Evolutionary conservation across 2,797 vertebrate genomes (phyloP).

Genomic region (Poeciliopsis presidionis): DNA sequence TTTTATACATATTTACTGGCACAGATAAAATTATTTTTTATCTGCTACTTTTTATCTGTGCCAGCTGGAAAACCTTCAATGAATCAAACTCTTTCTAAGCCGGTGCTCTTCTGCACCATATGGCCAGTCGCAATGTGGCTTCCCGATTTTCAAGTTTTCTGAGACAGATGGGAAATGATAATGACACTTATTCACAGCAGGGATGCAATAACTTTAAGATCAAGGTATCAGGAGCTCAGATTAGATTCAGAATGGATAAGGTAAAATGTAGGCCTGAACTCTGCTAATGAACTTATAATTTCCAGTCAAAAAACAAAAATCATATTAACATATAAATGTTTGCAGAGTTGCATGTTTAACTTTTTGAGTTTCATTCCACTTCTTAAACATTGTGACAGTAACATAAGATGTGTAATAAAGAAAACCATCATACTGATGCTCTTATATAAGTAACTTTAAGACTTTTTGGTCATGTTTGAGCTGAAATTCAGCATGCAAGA

Average conservation of each 20-base stretch:
- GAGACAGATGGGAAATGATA: slow-evolving; percentile 64
- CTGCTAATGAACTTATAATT: neutral
- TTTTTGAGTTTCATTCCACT: neutral
- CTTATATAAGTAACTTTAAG: slow-evolving; percentile 25
- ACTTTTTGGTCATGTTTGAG: slow-evolving; percentile 44
- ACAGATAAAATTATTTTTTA: neutral
- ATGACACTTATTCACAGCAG: slow-evolving; percentile 59
- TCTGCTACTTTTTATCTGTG: neutral
- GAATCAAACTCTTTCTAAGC: slow-evolving; percentile 39
- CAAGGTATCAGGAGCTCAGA: slow-evolving; percentile 21
- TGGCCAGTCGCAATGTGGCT: slow-evolving; percentile 56
- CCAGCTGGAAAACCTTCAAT: slow-evolving; percentile 19
- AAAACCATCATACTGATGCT: slow-evolving; percentile 20
- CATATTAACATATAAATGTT: neutral
- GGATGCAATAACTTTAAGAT: slow-evolving; percentile 61
- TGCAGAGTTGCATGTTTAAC: neutral
- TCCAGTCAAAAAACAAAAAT: neutral
- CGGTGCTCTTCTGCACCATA: slow-evolving; percentile 44
- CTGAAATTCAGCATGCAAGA: slow-evolving; percentile 54
- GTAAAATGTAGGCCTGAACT: slow-evolving; percentile 2
- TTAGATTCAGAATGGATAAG: slow-evolving; percentile 18
- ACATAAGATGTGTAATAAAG: neutral
- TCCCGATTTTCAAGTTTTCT: slow-evolving; percentile 33
- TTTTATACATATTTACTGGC: neutral
- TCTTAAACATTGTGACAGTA: neutral